phyloP scores from a whole-genome alignment of 2,888 invertebrate species.

The Teleiodes luculella region DNA sequence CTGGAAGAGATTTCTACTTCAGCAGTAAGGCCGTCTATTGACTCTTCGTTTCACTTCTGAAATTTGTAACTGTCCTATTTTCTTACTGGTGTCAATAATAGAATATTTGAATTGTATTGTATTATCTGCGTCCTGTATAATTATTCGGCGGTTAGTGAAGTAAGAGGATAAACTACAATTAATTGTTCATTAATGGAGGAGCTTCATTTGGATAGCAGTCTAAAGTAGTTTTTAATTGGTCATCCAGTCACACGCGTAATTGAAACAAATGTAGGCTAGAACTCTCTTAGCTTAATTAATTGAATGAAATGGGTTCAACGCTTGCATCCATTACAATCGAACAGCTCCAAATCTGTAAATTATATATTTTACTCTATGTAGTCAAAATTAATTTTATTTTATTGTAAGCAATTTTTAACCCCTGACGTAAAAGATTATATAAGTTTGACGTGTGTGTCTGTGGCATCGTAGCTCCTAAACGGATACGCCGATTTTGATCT shows the following conservation, averaged over 20 bases:
- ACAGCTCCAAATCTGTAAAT: background rate
- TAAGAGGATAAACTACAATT: conserved; percentile 33
- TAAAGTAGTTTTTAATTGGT: conserved; percentile 68
- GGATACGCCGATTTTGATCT: too few relatives aligned
- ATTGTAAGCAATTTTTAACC: too few relatives aligned
- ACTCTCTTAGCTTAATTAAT: conserved; percentile 40
- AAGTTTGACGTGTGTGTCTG: too few relatives aligned
- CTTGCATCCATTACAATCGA: background rate
- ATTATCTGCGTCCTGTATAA: background rate
- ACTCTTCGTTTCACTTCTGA: too few relatives aligned
- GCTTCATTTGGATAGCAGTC: conserved; percentile 35
- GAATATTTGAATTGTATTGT: too few relatives aligned
- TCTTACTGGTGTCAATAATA: too few relatives aligned
- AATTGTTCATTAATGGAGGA: conserved; percentile 46
- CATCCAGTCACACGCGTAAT: conserved; percentile 54
- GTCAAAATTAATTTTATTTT: background rate
- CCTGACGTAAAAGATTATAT: too few relatives aligned
- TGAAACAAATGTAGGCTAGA: conserved; percentile 50
- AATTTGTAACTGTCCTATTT: too few relatives aligned
- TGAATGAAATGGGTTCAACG: conserved; percentile 27
- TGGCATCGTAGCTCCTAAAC: too few relatives aligned
- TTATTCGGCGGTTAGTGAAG: background rate
- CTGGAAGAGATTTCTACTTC: too few relatives aligned
- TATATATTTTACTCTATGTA: background rate
- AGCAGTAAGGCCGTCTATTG: too few relatives aligned